Evolutionary conservation across 2,888 invertebrate species (phyloP), one percentile per base, ranked within the genome.

Genomic region (Deilephila porcellus): DNA sequence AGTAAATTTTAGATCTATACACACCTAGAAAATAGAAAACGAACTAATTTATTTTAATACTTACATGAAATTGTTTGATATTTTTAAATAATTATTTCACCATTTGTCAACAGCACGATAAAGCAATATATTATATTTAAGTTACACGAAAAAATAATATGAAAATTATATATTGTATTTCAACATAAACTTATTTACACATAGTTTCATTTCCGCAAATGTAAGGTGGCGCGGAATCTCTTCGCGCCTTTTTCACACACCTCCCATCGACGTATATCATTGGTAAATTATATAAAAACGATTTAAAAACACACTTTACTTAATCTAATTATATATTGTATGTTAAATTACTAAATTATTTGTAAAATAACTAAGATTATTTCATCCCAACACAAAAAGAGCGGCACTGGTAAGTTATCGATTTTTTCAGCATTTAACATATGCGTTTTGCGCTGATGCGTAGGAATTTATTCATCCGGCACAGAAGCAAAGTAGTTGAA

Each of bases 181-280:
- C 34, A 20, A 34, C 37, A 60, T n/a, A 20, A 60, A 60, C 20
- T 34, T 56, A 70, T 71, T 71, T 71, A 71, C 37, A 82, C 81
- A 83, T 85, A 78, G 75, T 81, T 81, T 82, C 83, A 83, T 85
- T 85, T 86, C 84, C 81, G 78, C 78, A 75, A 80, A 73, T 72
- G 81, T 79, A 80, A 78, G 76, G 81, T 81, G 81, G 84, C 88
- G 88, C 87, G 83, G 82, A 79, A 82, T 77, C 78, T 78, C 84
- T 94, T 94, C 92, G 93, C 94, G 94, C 94, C 94, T 92, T 94
- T 93, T 94, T 92, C 81, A 79, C 80, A 81, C 74, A 78, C 78
- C 78, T 82, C 78, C 87, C 88, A 89, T 86, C 78, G 84, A 76
- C 79, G 82, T 80, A 82, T 83, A 74, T 37, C 74, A 77, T 71